Evolutionary conservation across 2,113 vertebrate genomes (phyloP).

Genomic region (Pluvialis apricaria): DNA sequence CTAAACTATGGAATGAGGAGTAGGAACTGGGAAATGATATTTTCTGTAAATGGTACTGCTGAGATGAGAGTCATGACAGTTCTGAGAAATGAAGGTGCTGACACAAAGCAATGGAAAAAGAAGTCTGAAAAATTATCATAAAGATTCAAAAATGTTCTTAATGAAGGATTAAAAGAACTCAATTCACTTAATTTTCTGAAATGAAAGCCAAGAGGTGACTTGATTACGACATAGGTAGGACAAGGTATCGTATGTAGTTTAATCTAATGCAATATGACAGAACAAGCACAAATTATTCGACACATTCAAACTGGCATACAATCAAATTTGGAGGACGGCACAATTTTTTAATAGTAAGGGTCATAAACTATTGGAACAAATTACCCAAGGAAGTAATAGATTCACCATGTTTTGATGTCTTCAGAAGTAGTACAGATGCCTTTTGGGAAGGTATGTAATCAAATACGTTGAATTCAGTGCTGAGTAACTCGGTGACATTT

Average conservation of each 20-base stretch:
- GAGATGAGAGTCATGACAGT: not conserved
- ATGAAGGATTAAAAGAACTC: not conserved
- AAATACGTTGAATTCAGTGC: not conserved
- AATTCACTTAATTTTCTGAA: not conserved
- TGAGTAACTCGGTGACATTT: not conserved
- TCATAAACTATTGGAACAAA: not conserved
- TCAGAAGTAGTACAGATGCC: not conserved
- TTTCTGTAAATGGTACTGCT: not conserved
- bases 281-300: not conserved
- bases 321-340: not conserved
- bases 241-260: not conserved
- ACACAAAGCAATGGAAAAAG: not conserved
- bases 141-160: not conserved
- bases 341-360: not conserved
- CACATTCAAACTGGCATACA: not conserved
- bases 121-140: not conserved
- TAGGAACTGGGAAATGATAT: not conserved
- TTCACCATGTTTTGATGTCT: not conserved
- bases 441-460: constrained; percentile 12
- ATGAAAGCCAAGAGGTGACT: not conserved
- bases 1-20: not conserved
- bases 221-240: not conserved
- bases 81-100: not conserved
- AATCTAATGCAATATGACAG: not conserved
- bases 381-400: not conserved